Conservation (phyloP, 2,797 vertebrate species). For the Rhinatrema bivittatum region DNA sequence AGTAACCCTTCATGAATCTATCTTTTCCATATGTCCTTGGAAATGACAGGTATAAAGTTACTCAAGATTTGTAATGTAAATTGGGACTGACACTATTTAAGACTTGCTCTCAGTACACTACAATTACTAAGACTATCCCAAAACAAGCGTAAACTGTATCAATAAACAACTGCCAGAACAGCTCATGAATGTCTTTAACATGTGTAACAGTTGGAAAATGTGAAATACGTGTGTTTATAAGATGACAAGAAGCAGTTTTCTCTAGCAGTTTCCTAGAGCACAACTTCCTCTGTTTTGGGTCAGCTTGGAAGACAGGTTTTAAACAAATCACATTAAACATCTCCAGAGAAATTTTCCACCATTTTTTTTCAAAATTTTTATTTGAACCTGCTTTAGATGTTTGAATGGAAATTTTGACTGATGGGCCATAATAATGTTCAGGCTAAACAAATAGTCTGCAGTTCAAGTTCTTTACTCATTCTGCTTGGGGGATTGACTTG, state of each 20-base stretch:
- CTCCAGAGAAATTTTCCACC: too few relatives aligned
- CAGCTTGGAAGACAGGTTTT: conserved; percentile 4
- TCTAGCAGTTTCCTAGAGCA: conserved; percentile 4
- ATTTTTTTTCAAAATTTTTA: too few relatives aligned
- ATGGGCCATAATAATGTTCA: too few relatives aligned
- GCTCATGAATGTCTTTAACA: conserved; percentile 33
- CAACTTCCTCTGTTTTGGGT: conserved; percentile 12
- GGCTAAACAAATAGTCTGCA: too few relatives aligned
- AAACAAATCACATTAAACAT: background rate
- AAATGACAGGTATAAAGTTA: conserved; percentile 73
- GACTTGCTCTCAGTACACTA: conserved; percentile 51
- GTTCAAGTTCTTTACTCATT: too few relatives aligned
- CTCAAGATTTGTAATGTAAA: conserved; percentile 91
- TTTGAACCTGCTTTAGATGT: too few relatives aligned
- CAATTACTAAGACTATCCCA: conserved; percentile 51
- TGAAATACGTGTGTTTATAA: conserved; percentile 3
- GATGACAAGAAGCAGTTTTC: conserved; percentile 16
- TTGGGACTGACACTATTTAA: conserved; percentile 67
- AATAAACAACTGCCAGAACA: conserved; percentile 40
- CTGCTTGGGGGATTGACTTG: too few relatives aligned
- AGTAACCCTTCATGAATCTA: conserved; percentile 88
- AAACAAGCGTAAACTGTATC: conserved; percentile 53
- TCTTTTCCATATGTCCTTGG: conserved; percentile 83
- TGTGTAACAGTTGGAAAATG: conserved; percentile 20
- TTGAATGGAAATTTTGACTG: too few relatives aligned